These are phyloP conservation scores for Nudaria mundana DNA, from an alignment of 2,888 invertebrate genomes.

Conservation along the genomic window DNA sequence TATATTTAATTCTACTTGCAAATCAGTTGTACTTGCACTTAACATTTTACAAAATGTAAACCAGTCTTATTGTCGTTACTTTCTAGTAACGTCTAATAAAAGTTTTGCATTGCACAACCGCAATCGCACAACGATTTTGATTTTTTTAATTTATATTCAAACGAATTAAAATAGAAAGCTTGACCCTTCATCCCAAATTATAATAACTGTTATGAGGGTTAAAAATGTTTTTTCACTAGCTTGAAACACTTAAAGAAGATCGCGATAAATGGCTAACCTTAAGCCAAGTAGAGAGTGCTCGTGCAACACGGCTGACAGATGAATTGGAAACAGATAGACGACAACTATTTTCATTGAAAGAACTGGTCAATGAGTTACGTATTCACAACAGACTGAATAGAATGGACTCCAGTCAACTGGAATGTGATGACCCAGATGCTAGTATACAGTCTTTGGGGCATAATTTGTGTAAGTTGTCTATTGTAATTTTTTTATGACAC, in stretches of 20 bases:
- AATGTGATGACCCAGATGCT: conserved; percentile 67
- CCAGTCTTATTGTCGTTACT: too few relatives aligned
- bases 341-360: conserved; percentile 46
- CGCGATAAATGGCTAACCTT: conserved; percentile 58
- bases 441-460: conserved; percentile 54
- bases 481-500: too few relatives aligned
- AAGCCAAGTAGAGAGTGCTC: conserved; percentile 51
- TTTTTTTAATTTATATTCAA: too few relatives aligned
- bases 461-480: conserved; percentile 58
- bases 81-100: too few relatives aligned
- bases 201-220: too few relatives aligned
- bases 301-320: conserved; percentile 46
- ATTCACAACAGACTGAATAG: conserved; percentile 59
- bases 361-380: conserved; percentile 56
- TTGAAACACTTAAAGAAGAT: conserved; percentile 70
- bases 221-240: conserved; percentile 42
- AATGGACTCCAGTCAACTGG: conserved; percentile 58
- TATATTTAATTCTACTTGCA: too few relatives aligned
- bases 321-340: conserved; percentile 56
- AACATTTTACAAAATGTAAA: too few relatives aligned
- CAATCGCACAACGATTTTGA: too few relatives aligned
- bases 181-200: too few relatives aligned
- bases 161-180: too few relatives aligned
- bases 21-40: too few relatives aligned
- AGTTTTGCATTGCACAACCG: too few relatives aligned